A percentile compares a stretch with the other conserved stretches of the same genome.
Evolutionary conservation across 2,113 vertebrate species (phyloP).

Genomic region (Stigmatopora nigra): DNA sequence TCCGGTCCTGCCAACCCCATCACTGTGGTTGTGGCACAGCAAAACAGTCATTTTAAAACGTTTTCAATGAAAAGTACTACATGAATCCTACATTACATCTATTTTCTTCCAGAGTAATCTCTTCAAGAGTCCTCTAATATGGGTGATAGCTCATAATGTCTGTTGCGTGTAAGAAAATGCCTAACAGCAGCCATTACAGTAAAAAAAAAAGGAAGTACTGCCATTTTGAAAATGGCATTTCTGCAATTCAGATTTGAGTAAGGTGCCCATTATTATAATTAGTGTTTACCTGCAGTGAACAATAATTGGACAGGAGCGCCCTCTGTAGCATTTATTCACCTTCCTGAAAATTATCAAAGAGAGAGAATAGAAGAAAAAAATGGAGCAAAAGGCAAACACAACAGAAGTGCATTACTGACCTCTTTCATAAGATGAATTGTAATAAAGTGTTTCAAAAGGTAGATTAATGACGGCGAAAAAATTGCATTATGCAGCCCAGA

Average conservation of each 20-base stretch:
- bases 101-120: background rate
- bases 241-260: background rate
- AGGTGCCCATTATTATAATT: background rate
- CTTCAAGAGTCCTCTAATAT: background rate
- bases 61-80: too few relatives aligned
- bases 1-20: slow-evolving; percentile 85
- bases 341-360: slow-evolving; percentile 79
- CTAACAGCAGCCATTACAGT: background rate
- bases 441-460: background rate
- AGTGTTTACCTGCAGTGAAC: slow-evolving; percentile 91
- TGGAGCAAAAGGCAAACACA: slow-evolving; percentile 24
- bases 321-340: slow-evolving; percentile 97
- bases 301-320: slow-evolving; percentile 94
- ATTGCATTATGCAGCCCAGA: background rate
- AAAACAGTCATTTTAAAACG: background rate
- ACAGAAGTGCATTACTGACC: background rate
- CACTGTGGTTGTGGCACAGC: slow-evolving; percentile 63
- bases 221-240: background rate
- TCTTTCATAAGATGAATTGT: slow-evolving; percentile 1
- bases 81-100: background rate
- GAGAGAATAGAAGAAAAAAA: slow-evolving; percentile 29
- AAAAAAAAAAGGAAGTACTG: background rate
- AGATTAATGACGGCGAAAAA: slow-evolving; percentile 5
- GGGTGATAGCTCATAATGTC: background rate
- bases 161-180: background rate